Evolutionary conservation across 2,113 vertebrate genomes (phyloP).

Genomic region (Tonatia bakeri): DNA sequence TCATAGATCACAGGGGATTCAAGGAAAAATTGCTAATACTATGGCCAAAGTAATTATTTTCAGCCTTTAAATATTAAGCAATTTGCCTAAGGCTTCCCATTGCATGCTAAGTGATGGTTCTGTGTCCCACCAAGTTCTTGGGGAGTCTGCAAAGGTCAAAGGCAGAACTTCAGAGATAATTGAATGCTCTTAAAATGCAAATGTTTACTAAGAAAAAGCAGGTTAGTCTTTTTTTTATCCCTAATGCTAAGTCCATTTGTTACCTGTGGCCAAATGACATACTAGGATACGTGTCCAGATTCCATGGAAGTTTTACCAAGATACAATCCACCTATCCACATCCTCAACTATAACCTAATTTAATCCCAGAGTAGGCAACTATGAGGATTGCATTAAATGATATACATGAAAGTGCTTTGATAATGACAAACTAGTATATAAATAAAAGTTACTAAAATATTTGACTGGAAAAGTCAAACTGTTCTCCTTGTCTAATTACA

Average conservation of each 20-base stretch:
- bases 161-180: slow-evolving; percentile 67
- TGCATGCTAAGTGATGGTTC: slow-evolving; percentile 65
- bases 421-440: neutral
- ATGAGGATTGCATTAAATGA: neutral
- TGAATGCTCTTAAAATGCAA: slow-evolving; percentile 70
- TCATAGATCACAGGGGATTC: slow-evolving; percentile 80
- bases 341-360: neutral
- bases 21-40: slow-evolving; percentile 73
- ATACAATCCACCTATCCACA: neutral
- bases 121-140: slow-evolving; percentile 61
- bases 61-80: slow-evolving; percentile 81
- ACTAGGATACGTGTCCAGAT: neutral
- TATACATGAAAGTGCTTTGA: neutral
- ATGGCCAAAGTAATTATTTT: slow-evolving; percentile 82
- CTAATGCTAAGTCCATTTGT: neutral
- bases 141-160: slow-evolving; percentile 68
- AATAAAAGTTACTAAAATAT: slow-evolving; percentile 26
- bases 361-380: neutral
- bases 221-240: neutral
- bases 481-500: slow-evolving; percentile 9
- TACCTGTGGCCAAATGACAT: neutral
- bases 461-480: neutral
- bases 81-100: slow-evolving; percentile 61
- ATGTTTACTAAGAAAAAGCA: slow-evolving; percentile 47
- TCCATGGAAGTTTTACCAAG: neutral